These are phyloP conservation scores for Stictocephala bisonia DNA, from an alignment of 2,888 invertebrate species.

Conservation along the genomic window DNA sequence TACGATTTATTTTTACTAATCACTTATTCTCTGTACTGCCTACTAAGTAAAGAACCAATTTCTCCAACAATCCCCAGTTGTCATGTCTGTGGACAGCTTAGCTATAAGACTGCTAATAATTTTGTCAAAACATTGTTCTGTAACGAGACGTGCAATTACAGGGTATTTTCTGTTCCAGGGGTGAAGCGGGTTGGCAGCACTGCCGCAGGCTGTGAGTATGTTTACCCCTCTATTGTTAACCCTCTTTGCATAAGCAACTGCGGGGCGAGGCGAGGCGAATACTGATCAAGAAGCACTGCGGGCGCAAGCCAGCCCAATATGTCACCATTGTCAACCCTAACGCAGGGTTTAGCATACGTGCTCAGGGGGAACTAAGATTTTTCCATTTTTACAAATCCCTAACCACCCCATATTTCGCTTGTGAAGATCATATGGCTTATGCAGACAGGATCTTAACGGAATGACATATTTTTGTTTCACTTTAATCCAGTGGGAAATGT, in stretches of 20 bases:
- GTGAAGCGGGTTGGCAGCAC: conserved; percentile 20
- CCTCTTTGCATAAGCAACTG: conserved; percentile 35
- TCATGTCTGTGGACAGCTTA: too few relatives aligned
- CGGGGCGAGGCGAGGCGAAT: conserved; percentile 22
- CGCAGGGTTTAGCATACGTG: conserved; percentile 24
- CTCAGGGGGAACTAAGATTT: too few relatives aligned
- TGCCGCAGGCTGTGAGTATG: conserved; percentile 23
- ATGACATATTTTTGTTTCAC: too few relatives aligned
- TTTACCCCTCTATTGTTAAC: conserved; percentile 38
- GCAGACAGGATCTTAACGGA: too few relatives aligned
- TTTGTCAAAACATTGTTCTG: conserved; percentile 14
- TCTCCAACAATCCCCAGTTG: too few relatives aligned
- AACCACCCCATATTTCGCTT: too few relatives aligned
- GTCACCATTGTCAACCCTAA: conserved; percentile 20
- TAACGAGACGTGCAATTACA: conserved; percentile 32
- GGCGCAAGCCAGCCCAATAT: conserved; percentile 9
- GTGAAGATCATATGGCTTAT: too few relatives aligned
- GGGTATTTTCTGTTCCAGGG: conserved; percentile 37
- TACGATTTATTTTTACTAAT: too few relatives aligned
- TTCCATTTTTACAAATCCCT: conserved; percentile 18
- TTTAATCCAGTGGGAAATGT: too few relatives aligned
- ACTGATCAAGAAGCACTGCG: conserved; percentile 4
- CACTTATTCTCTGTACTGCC: too few relatives aligned
- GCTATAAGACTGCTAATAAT: conserved; percentile 9
- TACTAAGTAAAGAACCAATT: too few relatives aligned